These are phyloP conservation scores for Ceyx cyanopectus DNA, from an alignment of 2,113 vertebrate species.

Conservation along the genomic window DNA sequence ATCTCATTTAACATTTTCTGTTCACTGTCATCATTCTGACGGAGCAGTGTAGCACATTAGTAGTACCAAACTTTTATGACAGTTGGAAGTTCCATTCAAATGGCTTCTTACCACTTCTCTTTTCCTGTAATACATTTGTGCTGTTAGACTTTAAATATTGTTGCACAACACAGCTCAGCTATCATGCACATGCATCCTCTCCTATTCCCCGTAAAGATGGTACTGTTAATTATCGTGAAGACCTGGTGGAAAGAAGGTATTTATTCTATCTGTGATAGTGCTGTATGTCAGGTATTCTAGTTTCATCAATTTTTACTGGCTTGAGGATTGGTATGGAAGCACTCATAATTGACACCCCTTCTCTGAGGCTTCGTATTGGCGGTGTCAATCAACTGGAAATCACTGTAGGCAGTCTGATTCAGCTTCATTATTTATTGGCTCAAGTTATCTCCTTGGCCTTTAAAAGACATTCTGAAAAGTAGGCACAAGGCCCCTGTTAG, in stretches of 20 bases:
- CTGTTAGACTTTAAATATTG: neutral
- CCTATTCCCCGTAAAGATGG: neutral
- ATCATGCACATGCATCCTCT: accelerated
- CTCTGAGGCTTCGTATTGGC: neutral
- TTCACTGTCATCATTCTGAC: neutral
- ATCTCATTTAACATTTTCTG: neutral
- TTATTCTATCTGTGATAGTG: neutral
- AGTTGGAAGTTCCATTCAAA: neutral
- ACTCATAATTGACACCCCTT: neutral
- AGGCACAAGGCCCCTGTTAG: neutral
- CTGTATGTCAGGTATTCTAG: neutral
- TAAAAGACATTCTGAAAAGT: neutral
- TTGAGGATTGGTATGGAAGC: neutral
- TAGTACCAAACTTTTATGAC: neutral
- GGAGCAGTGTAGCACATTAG: neutral
- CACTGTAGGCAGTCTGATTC: neutral
- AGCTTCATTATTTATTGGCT: neutral
- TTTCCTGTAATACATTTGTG: neutral
- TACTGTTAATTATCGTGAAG: neutral
- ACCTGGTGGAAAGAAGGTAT: neutral
- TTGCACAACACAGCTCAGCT: neutral
- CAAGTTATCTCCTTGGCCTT: neutral
- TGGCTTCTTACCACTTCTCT: neutral
- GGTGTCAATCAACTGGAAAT: neutral
- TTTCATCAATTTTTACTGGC: neutral